Percentiles rank a stretch among this genome's conserved stretches.
These are phyloP conservation scores for Drosophila parvula DNA, from an alignment of 1,140 invertebrate genomes.

Conservation along the genomic window DNA sequence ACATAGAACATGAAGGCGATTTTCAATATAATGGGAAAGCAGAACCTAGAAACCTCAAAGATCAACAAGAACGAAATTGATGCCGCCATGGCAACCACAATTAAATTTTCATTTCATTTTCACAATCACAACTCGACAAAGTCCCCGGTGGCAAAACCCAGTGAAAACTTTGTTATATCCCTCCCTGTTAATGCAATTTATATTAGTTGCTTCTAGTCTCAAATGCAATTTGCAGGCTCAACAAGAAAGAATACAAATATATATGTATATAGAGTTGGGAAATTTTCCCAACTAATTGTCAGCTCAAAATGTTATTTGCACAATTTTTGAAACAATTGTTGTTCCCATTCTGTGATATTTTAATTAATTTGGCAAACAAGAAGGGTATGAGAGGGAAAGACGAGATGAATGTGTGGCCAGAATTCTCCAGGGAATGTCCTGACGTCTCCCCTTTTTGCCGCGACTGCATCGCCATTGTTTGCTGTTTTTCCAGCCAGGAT, in stretches of 20 bases:
- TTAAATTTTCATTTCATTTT: constrained; percentile 30
- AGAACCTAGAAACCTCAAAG: constrained; percentile 2
- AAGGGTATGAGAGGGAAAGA: not conserved
- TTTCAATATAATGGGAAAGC: not conserved
- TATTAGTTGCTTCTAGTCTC: not conserved
- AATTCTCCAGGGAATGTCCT: constrained; percentile 25
- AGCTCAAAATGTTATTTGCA: constrained; percentile 56
- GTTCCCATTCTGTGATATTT: constrained; percentile 38
- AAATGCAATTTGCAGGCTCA: constrained; percentile 15
- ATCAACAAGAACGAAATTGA: constrained; percentile 8
- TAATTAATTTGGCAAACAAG: constrained; percentile 67
- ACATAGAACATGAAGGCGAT: not conserved
- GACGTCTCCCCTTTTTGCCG: not conserved
- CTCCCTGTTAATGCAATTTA: constrained; percentile 36
- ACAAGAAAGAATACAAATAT: not conserved
- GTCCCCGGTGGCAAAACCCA: constrained; percentile 6
- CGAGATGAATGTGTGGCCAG: constrained; percentile 37
- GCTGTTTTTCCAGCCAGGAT: constrained; percentile 12
- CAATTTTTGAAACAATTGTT: constrained; percentile 45
- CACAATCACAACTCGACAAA: constrained; percentile 7
- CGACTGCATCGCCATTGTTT: constrained; percentile 34
- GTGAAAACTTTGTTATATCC: constrained; percentile 7
- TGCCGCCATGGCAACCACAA: constrained; percentile 12
- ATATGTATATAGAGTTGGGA: not conserved
- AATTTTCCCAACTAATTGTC: constrained; percentile 25